These are phyloP conservation scores for Drosophila ohnishii DNA, from an alignment of 1,140 invertebrate genomes.

Conservation along the genomic window DNA sequence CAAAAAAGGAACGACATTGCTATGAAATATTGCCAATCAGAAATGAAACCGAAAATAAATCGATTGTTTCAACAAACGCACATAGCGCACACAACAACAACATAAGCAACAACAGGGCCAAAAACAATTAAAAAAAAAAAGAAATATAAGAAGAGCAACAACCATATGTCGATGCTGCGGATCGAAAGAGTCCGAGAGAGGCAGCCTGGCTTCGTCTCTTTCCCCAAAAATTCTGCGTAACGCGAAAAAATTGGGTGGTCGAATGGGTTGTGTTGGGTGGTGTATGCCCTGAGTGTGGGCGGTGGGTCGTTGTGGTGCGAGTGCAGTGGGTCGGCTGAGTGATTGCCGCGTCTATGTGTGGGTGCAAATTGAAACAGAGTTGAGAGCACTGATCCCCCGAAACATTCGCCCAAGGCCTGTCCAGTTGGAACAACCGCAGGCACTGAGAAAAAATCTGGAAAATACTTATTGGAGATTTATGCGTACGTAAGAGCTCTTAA, in stretches of 20 bases:
- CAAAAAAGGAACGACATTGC: slow-evolving; percentile 46
- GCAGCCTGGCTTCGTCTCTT: slow-evolving; percentile 4
- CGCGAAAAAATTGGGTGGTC: slow-evolving; percentile 45
- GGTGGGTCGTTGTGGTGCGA: background rate
- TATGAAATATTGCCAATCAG: slow-evolving; percentile 82
- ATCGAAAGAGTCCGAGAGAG: slow-evolving; percentile 9
- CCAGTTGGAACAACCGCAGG: slow-evolving; percentile 11
- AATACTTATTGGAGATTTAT: background rate
- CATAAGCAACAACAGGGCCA: slow-evolving; percentile 36
- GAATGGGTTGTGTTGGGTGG: slow-evolving; percentile 13
- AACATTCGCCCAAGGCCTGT: slow-evolving; percentile 2
- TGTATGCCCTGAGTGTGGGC: background rate
- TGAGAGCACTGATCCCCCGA: slow-evolving; percentile 36
- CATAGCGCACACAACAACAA: slow-evolving; percentile 29
- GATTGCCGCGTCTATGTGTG: slow-evolving; percentile 64
- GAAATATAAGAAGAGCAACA: slow-evolving; percentile 40
- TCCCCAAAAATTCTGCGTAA: slow-evolving; percentile 58
- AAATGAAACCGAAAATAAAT: slow-evolving; percentile 83
- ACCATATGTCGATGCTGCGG: slow-evolving; percentile 30
- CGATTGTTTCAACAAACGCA: slow-evolving; percentile 77
- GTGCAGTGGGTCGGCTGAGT: slow-evolving; percentile 48
- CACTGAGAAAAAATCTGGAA: background rate
- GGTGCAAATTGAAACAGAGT: slow-evolving; percentile 79
- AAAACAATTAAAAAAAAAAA: slow-evolving; percentile 23
- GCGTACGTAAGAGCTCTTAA: too few relatives aligned